phyloP scores from a whole-genome alignment of 2,113 vertebrate species.

The Hippotragus niger region DNA sequence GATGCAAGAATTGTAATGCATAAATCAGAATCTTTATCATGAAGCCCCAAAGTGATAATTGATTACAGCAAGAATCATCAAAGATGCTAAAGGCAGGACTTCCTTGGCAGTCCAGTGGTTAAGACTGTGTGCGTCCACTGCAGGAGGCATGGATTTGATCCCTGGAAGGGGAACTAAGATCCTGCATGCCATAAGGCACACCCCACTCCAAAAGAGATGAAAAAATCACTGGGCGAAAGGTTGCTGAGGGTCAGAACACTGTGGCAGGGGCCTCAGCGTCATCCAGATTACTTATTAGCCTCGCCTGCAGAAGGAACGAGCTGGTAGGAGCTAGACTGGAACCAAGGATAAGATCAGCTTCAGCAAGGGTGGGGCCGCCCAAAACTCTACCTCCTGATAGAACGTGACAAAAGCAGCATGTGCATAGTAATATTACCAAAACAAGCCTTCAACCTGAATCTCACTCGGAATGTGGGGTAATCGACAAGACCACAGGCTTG shows the following conservation, averaged over 20 bases:
- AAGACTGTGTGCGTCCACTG: not conserved
- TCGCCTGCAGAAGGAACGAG: not conserved
- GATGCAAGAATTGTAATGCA: not conserved
- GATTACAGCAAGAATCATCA: not conserved
- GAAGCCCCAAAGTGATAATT: not conserved
- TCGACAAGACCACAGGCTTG: not conserved
- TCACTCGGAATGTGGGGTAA: not conserved
- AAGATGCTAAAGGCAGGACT: not conserved
- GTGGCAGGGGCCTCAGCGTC: not conserved
- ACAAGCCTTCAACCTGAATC: not conserved
- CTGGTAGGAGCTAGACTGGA: not conserved
- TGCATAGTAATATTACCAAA: not conserved
- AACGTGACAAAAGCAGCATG: accelerated
- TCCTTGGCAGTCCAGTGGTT: not conserved
- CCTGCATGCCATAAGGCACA: not conserved
- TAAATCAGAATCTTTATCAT: not conserved
- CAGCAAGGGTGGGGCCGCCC: not conserved
- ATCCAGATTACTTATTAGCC: not conserved
- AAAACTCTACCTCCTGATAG: not conserved
- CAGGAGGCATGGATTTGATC: not conserved
- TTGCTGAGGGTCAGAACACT: not conserved
- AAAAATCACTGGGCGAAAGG: not conserved
- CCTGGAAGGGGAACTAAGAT: not conserved
- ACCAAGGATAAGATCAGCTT: not conserved
- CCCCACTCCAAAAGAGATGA: not conserved